Evolutionary conservation across 2,113 vertebrate genomes (phyloP), one percentile per base, ranked within the genome.

Genomic region (Halcyon senegalensis): DNA sequence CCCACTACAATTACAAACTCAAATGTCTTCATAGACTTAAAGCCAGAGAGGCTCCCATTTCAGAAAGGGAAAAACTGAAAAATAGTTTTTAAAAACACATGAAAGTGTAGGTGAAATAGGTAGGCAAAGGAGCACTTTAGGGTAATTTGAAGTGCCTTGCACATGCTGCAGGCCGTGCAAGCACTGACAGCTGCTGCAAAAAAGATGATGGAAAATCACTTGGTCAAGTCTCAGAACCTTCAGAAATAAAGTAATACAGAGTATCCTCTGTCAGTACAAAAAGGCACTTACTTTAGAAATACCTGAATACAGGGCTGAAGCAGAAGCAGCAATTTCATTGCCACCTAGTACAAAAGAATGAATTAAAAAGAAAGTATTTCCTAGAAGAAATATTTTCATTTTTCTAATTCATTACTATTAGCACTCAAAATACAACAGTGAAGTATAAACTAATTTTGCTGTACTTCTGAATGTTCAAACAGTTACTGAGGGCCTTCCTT

Each of bases 271-370:
- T 30, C 59, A 87, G 25, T 53, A 87, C 3, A 84, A 84, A 90
- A 93, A 85, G 35, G n/a, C 33, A 98, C 98, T 98, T 98, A 98
- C 98, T 93, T 98, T 96, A 84, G 97, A 96, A 90, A 97, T 84
- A 66, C 84, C 89, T 41, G 95, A 74, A 90, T 84, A 69, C 25
- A 96, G 48, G 21, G 70, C 94, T 19, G 95, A 95, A 90, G 94
- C 33, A 67, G 96, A 94, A 93, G 90, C 56, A 90, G 68, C 28
- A 70, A 58, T 67, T 33, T 94, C 87, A 86, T 43, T 95, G 87
- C 53, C 66, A 93, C 84, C 98, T 98, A 95, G 41, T 44, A 89
- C 25, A 79, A 95, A 89, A 96, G 14, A 97, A 86, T 10, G 86
- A 96, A 93, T 43, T 15, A 16, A 31, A 15, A 84, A 66, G 46